Base-by-base conservation (phyloP, 2,888 invertebrate genomes). In the Minunthozetes semirufus region DNA sequence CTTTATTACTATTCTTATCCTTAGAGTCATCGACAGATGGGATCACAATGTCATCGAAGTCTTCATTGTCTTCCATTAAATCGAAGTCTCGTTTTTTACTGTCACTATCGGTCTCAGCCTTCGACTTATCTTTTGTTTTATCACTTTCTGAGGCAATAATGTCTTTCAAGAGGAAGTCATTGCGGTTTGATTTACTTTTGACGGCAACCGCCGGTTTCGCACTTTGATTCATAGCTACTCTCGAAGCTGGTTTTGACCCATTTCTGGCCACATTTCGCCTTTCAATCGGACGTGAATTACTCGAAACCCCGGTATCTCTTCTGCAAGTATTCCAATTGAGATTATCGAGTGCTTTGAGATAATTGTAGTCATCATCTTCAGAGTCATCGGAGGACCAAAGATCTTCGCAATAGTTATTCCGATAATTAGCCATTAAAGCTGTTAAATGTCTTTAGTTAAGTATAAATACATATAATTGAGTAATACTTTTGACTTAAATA, bases 351-450 rank as follows among this genome's bases (percentile, higher is more conserved):
- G 19, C 33, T 1, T 27, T 33, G 4, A 63, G 19, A 33, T 63
- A 63, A 19, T 63, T 63, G 19, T 63, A 63, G n/a, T 38, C 27
- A 17, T 63, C 63, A n/a, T 63, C 63, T 2, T 33, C n/a, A 1
- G 33, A 33, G n/a, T 63, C 63, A 19, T 63, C 63, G n/a, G 63
- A 63, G 38, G 63, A 63, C 63, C 25, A 27, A 13, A 63, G 13
- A 33, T 63, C 63, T 17, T 59, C 27, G 9, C 19, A n/a, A 53
- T n/a, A 42, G 11, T 42, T 4, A 42, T 50, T 50, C n/a, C n/a
- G 3, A n/a, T 50, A 5, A n/a, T 50, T 50, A 50, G 17, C 19
- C 50, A 50, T 19, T 1, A 17, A 50, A 50, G 5, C 3, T n/a
- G 17, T 50, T n/a, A n/a, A 50, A n/a, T 50, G 50, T n/a, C 50